Evolutionary conservation across 2,888 invertebrate species (phyloP), one percentile per base, ranked within the genome.

Genomic region (Polietes domitor): DNA sequence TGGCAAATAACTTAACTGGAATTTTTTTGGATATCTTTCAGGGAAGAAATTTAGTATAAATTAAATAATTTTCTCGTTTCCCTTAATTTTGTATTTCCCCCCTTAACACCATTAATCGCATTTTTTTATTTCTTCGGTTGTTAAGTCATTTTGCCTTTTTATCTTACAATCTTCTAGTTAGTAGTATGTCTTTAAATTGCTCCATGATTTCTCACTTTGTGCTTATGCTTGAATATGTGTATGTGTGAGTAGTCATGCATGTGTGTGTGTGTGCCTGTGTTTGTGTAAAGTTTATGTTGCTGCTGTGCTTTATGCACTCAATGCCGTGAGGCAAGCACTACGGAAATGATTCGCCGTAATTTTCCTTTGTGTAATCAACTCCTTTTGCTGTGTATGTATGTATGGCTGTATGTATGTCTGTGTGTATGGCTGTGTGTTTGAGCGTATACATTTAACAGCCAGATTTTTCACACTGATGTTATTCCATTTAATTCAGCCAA

Each of bases 271-370:
- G 4, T 65, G 50, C 15, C n/a, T n/a, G n/a, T n/a, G n/a, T n/a
- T n/a, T n/a, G n/a, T n/a, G n/a, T n/a, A n/a, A n/a, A n/a, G n/a
- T n/a, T n/a, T n/a, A n/a, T n/a, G n/a, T n/a, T n/a, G n/a, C n/a
- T n/a, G 10, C 63, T 65, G 24, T 55, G 12, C 87, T 85, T 89
- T 82, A 84, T 61, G 76, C 80, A 71, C 77, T 89, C 88, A 88
- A 87, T 87, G 88, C 79, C 81, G 65, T 50, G 53, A 78, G 80
- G 89, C 89, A 89, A 91, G 90, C 89, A 89, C 90, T 89, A 89
- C 90, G 91, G 91, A 91, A 90, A 90, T 91, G 90, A 91, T 90
- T 91, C 90, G 89, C 88, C 90, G 90, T 91, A 91, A 91, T 90
- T 90, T 90, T 91, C 90, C 90, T 90, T 90, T 90, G 90, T 90